These are phyloP conservation scores for Chelon labrosus DNA, from an alignment of 2,797 vertebrate species.

Conservation along the genomic window DNA sequence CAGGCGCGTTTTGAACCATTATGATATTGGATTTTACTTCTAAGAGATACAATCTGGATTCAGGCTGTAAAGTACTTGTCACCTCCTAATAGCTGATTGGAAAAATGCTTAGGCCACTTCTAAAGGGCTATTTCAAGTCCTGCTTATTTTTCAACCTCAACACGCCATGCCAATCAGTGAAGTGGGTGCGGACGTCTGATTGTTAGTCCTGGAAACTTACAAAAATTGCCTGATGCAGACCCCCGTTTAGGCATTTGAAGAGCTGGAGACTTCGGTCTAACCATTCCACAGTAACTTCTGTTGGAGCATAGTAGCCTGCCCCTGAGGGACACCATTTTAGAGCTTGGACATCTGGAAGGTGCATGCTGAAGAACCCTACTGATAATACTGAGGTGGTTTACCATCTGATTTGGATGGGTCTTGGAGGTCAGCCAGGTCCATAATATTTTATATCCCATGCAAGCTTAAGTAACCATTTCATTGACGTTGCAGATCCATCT, in stretches of 20 bases:
- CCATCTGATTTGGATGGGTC: neutral
- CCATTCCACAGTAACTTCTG: neutral
- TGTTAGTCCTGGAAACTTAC: neutral
- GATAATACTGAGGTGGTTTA: neutral
- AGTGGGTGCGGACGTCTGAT: neutral
- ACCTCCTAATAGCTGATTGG: too few relatives aligned
- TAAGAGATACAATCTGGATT: too few relatives aligned
- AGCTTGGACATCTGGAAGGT: constrained; percentile 14
- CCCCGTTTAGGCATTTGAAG: too few relatives aligned
- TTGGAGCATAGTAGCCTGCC: neutral
- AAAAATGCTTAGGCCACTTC: too few relatives aligned
- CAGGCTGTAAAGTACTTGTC: neutral
- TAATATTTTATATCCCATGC: neutral
- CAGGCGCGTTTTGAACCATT: too few relatives aligned
- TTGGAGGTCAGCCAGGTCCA: neutral
- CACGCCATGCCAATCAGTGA: neutral
- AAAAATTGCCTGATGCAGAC: constrained; percentile 2
- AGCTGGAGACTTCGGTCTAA: neutral
- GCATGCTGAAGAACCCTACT: neutral
- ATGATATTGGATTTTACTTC: too few relatives aligned
- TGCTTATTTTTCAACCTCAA: neutral
- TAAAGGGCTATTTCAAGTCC: neutral
- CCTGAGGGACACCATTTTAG: constrained; percentile 9
- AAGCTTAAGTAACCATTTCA: neutral
- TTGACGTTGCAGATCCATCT: neutral